Evolutionary conservation across 2,888 invertebrate species (phyloP).

Genomic region (Eurois occulta): DNA sequence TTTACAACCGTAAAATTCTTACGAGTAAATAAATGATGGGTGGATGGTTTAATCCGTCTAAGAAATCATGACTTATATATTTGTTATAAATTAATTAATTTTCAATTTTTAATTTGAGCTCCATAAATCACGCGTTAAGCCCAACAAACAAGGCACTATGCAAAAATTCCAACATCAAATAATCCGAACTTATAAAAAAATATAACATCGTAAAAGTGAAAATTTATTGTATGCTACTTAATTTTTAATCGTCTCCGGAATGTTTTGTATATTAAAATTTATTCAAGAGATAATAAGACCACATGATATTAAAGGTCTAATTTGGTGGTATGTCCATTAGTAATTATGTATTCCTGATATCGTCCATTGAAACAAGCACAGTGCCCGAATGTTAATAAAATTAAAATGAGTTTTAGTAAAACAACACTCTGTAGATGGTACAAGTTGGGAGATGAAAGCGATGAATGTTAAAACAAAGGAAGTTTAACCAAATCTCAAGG

Average conservation of each 20-base stretch:
- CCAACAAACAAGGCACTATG: conserved; percentile 45
- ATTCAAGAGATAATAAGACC: conserved; percentile 70
- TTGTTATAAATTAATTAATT: conserved; percentile 29
- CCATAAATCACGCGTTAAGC: conserved; percentile 41
- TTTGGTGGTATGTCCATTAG: conserved; percentile 76
- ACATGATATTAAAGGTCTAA: conserved; percentile 72
- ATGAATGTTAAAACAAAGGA: conserved; percentile 16
- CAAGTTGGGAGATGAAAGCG: conserved; percentile 57
- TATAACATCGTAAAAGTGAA: conserved; percentile 61
- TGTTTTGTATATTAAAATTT: conserved; percentile 67
- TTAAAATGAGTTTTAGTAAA: conserved; percentile 76
- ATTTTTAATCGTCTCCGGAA: conserved; percentile 69
- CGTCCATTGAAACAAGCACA: conserved; percentile 71
- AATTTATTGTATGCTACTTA: conserved; percentile 74
- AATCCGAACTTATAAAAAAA: conserved; percentile 45
- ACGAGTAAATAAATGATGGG: neutral
- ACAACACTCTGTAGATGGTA: conserved; percentile 66
- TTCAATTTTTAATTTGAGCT: neutral
- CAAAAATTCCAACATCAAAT: conserved; percentile 52
- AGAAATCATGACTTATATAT: neutral
- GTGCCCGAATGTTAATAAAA: conserved; percentile 77
- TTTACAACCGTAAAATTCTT: neutral
- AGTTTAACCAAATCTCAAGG: neutral
- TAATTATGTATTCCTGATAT: conserved; percentile 79
- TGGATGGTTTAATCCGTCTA: neutral